Base-by-base conservation (phyloP, 2,888 invertebrate species). In the Muscina levida region DNA sequence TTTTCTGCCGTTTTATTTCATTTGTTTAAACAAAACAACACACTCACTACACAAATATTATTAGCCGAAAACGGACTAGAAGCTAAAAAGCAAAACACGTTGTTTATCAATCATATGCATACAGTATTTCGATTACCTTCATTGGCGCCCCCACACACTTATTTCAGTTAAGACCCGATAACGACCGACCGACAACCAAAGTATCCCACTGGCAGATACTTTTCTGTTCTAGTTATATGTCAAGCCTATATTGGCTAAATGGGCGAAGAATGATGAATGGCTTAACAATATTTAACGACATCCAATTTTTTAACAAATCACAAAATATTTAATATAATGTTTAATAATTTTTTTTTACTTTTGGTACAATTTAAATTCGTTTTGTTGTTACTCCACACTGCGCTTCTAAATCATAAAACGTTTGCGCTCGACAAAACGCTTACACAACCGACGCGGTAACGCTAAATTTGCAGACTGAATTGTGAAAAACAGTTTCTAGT, bases 401-500 rank as follows among this genome's bases (percentile, higher is more conserved):
- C 3, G 19, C 57, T 59, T 79, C 44, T 31, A 31, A 31, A 31
- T 31, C 3, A n/a, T n/a, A 67, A 56, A 67, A 72, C 62, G 68
- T 67, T 72, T 62, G 15, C 51, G 56, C 31, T 31, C 31, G 3
- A 31, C 31, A 31, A n/a, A 31, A 31, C 31, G 31, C 31, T 31
- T 31, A 68, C 72, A 81, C 73, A 82, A 85, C 84, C 85, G 81
- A 83, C 84, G 82, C 86, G 84, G 77, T 86, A 85, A 84, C 86
- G 84, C 82, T 83, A 82, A 85, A 84, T 75, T 85, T 85, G 84
- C 87, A 84, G 84, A 88, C 88, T 88, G 84, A 80, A 76, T 82
- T 26, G n/a, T 53, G 68, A 65, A 37, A 53, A 76, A 62, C 13
- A 62, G 42, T 17, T 39, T 13, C 5, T 37, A n/a, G 68, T 76